A percentile compares a stretch with the other conserved stretches of the same genome.
Conservation (phyloP, 2,113 vertebrate species). For the Varanus komodoensis region DNA sequence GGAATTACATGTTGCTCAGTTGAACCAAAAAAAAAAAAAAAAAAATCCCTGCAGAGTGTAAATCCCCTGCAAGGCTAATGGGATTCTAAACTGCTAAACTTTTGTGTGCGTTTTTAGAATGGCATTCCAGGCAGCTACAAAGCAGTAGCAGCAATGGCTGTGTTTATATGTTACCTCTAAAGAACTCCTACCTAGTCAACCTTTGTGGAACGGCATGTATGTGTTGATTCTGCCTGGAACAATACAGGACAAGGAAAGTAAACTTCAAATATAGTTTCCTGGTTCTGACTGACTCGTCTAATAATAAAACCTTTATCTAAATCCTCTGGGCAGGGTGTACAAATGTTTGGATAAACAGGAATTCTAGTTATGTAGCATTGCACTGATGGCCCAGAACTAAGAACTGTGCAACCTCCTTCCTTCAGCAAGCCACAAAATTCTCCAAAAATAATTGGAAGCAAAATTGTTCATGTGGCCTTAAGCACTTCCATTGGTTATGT, state of each 20-base stretch:
- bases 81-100: background rate
- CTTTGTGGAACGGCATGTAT: background rate
- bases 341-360: background rate
- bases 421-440: no score
- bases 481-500: background rate
- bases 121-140: background rate
- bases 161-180: background rate
- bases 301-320: background rate
- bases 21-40: background rate
- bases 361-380: background rate
- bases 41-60: background rate
- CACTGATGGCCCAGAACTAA: background rate
- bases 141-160: background rate
- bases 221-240: background rate
- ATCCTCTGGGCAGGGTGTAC: background rate
- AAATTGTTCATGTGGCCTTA: background rate
- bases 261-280: background rate
- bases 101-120: background rate
- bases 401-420: background rate
- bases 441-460: background rate
- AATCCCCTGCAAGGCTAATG: background rate
- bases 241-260: background rate
- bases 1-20: background rate
- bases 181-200: background rate
- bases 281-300: background rate